Evolutionary conservation across 64 coral and sea anemone genomes (phyloP).

Genomic region (Pocillopora damicornis): DNA sequence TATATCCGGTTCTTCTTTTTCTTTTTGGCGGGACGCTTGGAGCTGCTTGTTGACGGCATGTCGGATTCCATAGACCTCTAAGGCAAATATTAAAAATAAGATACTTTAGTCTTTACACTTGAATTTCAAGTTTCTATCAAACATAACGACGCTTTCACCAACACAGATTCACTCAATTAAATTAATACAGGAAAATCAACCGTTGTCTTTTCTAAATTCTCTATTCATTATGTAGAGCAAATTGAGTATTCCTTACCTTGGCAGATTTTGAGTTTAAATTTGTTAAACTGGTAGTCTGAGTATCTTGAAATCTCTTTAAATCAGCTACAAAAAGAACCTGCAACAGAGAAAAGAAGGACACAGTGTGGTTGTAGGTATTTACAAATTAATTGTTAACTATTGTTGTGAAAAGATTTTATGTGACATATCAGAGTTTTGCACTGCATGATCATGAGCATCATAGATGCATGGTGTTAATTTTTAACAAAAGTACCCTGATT

Average conservation of each 20-base stretch:
- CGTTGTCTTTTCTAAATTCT: neutral
- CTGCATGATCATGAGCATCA: no score
- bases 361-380: neutral
- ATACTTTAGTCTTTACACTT: neutral
- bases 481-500: no score
- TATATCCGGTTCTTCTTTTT: constrained; percentile 14
- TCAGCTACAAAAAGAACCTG: constrained; percentile 72
- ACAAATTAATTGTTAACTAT: no score
- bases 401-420: no score
- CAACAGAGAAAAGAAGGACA: neutral
- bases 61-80: neutral
- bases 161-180: no score
- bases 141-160: neutral
- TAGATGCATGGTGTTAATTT: no score
- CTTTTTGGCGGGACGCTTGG: neutral
- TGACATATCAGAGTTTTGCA: no score
- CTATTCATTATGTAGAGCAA: neutral
- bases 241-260: neutral
- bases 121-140: neutral
- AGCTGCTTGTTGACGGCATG: neutral
- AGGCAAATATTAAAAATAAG: neutral
- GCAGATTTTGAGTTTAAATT: neutral
- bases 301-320: constrained; percentile 66
- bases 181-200: neutral
- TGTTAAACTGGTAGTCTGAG: neutral